Evolutionary conservation across 1,140 invertebrate genomes (phyloP).

Genomic region (Sitobion miscanthi): DNA sequence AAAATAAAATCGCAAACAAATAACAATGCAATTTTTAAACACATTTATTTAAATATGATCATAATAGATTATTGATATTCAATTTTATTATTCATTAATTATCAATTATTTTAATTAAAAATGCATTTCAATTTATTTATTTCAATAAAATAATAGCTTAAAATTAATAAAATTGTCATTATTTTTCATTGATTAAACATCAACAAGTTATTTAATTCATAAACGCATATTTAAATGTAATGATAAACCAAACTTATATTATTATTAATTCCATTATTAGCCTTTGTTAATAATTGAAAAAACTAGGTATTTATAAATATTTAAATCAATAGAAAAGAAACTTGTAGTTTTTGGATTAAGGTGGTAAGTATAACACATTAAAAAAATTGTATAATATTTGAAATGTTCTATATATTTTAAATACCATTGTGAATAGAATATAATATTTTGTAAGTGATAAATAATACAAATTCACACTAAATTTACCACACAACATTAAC

Average conservation of each 20-base stretch:
- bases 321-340: not conserved
- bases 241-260: not conserved
- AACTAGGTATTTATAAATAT: not conserved
- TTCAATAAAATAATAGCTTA: no score
- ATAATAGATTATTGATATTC: no score
- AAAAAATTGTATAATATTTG: slow-evolving; percentile 5
- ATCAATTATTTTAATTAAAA: no score
- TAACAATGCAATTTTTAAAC: no score
- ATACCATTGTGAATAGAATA: slow-evolving; percentile 37
- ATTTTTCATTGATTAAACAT: not conserved
- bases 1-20: not conserved
- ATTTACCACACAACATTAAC: slow-evolving; percentile 26
- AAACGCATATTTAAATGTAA: not conserved
- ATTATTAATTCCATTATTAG: not conserved
- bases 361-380: not conserved
- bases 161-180: not conserved
- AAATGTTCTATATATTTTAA: slow-evolving; percentile 27
- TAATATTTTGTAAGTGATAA: slow-evolving; percentile 16
- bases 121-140: no score
- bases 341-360: not conserved
- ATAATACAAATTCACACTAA: slow-evolving; percentile 22
- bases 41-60: no score
- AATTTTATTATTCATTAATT: no score
- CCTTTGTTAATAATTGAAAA: not conserved
- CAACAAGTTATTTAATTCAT: not conserved